Evolutionary conservation across 2,113 vertebrate genomes (phyloP).

Genomic region (Pongo abelii): DNA sequence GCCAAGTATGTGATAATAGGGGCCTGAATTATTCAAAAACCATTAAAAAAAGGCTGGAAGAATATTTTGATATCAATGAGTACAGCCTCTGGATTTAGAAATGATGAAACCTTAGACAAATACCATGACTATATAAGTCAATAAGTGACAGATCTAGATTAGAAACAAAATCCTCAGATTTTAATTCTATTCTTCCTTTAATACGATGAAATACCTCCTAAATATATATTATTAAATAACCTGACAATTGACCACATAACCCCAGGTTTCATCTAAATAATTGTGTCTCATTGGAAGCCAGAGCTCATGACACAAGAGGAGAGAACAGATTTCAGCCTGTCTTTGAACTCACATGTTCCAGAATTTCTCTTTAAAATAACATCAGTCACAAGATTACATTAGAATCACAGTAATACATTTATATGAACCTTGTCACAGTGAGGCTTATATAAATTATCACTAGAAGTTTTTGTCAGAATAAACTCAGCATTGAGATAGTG

Average conservation of each 20-base stretch:
- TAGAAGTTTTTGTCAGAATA: neutral
- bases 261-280: neutral
- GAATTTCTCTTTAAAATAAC: neutral
- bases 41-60: neutral
- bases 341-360: neutral
- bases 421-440: neutral
- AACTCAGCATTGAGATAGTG: neutral
- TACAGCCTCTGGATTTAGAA: neutral
- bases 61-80: neutral
- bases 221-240: neutral
- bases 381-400: neutral
- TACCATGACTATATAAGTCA: neutral
- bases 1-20: neutral
- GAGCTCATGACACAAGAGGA: neutral
- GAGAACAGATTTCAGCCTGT: neutral
- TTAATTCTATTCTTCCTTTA: neutral
- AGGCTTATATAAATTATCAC: neutral
- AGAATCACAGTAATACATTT: neutral
- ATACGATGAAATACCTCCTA: neutral
- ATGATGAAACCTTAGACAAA: neutral
- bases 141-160: neutral
- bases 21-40: neutral
- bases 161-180: conserved; percentile 12
- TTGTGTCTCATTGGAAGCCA: neutral
- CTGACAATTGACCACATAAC: neutral